Conservation (phyloP, 2,113 vertebrate species). For the Apteryx owenii region DNA sequence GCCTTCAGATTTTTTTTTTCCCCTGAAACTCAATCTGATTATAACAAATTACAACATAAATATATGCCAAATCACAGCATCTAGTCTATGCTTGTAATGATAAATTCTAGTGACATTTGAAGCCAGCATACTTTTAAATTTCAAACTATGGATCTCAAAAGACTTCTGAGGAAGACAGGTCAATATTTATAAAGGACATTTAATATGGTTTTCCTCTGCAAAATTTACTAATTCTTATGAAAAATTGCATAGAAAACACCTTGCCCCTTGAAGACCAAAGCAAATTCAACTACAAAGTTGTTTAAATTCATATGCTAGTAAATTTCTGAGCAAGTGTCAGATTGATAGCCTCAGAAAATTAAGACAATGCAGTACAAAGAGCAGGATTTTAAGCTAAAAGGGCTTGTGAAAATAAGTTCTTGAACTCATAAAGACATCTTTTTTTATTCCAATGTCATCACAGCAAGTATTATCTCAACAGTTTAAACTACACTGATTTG, state of each 20-base stretch:
- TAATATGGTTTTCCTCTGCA: neutral
- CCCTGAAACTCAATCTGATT: neutral
- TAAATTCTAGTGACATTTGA: neutral
- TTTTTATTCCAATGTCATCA: neutral
- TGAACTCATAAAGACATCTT: neutral
- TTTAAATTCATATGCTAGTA: neutral
- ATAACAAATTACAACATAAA: neutral
- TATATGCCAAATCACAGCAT: neutral
- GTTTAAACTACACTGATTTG: conserved; percentile 11
- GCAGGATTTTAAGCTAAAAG: neutral
- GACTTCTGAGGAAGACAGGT: neutral
- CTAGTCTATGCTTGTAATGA: neutral
- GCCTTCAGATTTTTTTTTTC: neutral
- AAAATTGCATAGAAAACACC: neutral
- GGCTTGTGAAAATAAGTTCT: neutral
- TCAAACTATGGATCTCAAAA: neutral
- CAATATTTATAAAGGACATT: neutral
- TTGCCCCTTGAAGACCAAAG: neutral
- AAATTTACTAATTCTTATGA: neutral
- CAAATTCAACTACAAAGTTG: neutral
- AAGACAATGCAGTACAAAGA: neutral
- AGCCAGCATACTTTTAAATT: neutral
- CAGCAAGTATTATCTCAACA: neutral
- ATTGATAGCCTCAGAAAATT: neutral
- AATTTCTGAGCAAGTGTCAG: neutral